A percentile compares a stretch with the other conserved stretches of the same genome.
phyloP scores from a whole-genome alignment of 2,797 vertebrate genomes.

The Ficedula albicollis region DNA sequence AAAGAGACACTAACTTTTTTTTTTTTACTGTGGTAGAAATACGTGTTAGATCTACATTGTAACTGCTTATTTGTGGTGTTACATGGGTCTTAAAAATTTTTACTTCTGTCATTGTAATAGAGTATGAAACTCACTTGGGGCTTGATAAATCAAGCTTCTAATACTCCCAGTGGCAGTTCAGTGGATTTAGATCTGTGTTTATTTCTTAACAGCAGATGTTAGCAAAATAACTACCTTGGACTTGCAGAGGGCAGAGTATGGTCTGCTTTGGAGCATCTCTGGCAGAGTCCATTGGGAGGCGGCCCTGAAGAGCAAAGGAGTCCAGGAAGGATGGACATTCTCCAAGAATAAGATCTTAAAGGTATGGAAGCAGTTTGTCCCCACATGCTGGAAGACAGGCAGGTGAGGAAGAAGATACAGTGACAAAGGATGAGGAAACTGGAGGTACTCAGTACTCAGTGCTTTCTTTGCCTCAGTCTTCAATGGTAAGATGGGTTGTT shows the following conservation, averaged over 20 bases:
- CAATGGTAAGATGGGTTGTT: background rate
- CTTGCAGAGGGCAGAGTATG: background rate
- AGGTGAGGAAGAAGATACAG: background rate
- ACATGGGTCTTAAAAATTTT: background rate
- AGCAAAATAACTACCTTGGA: background rate
- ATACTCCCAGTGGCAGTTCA: background rate
- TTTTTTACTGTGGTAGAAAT: background rate
- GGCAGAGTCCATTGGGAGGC: background rate
- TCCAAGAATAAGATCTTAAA: background rate
- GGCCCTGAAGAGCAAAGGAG: background rate
- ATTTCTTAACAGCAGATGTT: background rate
- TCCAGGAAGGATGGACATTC: background rate
- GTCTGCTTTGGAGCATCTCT: background rate
- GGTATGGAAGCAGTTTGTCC: background rate
- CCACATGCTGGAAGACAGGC: background rate
- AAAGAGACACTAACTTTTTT: background rate
- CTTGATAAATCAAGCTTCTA: background rate
- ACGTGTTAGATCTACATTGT: background rate
- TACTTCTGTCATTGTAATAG: background rate
- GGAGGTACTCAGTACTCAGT: background rate
- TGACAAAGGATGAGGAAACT: background rate
- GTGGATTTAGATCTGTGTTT: background rate
- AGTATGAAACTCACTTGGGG: background rate
- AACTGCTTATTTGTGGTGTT: background rate
- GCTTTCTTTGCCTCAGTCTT: background rate